Evolutionary conservation across 2,888 invertebrate genomes (phyloP).

Genomic region (Hermaeophaga mercurialis): DNA sequence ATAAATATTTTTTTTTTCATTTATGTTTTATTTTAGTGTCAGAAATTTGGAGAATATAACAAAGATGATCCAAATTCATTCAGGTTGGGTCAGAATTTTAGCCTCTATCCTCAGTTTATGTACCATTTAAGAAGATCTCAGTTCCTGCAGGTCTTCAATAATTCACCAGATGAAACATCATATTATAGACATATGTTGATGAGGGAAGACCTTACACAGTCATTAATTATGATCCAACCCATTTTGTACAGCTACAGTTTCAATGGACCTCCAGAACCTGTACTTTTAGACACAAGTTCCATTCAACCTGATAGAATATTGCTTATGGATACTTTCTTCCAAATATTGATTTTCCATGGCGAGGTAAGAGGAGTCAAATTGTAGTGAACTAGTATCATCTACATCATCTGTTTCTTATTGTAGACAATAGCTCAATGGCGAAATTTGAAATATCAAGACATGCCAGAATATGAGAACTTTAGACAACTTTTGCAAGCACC

Average conservation of each 20-base stretch:
- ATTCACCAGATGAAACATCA: slow-evolving; percentile 99
- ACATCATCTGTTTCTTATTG: slow-evolving; percentile 1
- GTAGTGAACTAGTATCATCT: background rate
- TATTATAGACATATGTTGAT: slow-evolving; percentile 98
- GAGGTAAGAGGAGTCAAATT: slow-evolving; percentile 66
- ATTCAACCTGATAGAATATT: slow-evolving; percentile 97
- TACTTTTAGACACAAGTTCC: slow-evolving; percentile 94
- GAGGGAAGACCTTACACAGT: slow-evolving; percentile 96
- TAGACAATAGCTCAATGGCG: slow-evolving; percentile 98
- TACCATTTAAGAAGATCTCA: slow-evolving; percentile 97
- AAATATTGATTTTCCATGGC: slow-evolving; percentile 98
- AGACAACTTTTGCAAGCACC: slow-evolving; percentile 95
- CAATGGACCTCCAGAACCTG: slow-evolving; percentile 96
- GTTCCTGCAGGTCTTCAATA: slow-evolving; percentile 99
- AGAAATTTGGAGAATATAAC: slow-evolving; percentile 98
- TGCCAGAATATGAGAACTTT: slow-evolving; percentile 97
- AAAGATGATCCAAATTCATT: slow-evolving; percentile 98
- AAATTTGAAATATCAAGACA: slow-evolving; percentile 92
- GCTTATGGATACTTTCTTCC: slow-evolving; percentile 99
- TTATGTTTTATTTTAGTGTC: slow-evolving; percentile 72
- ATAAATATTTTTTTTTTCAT: slow-evolving; percentile 1
- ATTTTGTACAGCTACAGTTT: slow-evolving; percentile 98
- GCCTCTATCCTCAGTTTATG: slow-evolving; percentile 99
- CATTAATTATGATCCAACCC: slow-evolving; percentile 99
- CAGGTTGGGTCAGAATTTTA: slow-evolving; percentile 94